Percentiles rank a stretch among this genome's conserved stretches.
Conservation (phyloP, 2,888 invertebrate genomes). For the Atrina japonica region DNA sequence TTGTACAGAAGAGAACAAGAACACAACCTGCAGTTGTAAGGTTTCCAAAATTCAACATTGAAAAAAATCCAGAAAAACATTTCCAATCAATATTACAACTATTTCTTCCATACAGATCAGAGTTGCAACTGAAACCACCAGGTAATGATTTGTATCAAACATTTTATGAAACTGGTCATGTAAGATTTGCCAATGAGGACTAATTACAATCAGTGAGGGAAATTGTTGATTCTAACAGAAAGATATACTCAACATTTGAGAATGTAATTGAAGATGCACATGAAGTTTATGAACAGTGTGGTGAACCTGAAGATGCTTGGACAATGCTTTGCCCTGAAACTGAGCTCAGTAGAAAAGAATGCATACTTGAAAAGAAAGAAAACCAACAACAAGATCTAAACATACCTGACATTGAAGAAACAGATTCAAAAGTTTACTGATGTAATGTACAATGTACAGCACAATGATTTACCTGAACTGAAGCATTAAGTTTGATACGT, state of each 20-base stretch:
- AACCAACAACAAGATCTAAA: neutral
- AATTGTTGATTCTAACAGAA: neutral
- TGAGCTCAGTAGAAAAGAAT: neutral
- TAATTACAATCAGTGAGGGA: neutral
- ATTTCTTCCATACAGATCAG: neutral
- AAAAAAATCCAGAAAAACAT: conserved; percentile 5
- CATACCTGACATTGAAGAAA: too few relatives aligned
- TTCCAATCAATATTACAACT: neutral
- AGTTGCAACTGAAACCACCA: conserved; percentile 35
- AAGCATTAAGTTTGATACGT: too few relatives aligned
- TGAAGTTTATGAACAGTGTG: neutral
- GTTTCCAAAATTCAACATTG: too few relatives aligned
- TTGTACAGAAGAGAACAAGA: conserved; percentile 8
- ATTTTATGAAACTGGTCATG: conserved; percentile 34
- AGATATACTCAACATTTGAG: neutral
- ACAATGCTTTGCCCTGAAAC: neutral
- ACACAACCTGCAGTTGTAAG: conserved; percentile 14
- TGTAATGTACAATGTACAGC: too few relatives aligned
- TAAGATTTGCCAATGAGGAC: neutral
- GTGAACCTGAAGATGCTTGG: conserved; percentile 4
- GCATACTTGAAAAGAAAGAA: neutral
- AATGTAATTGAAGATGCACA: neutral
- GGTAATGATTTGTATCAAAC: conserved; percentile 19
- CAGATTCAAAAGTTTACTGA: too few relatives aligned
- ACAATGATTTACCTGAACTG: too few relatives aligned